These are phyloP conservation scores for Sprattus sprattus DNA, from an alignment of 2,113 vertebrate species.

Conservation along the genomic window DNA sequence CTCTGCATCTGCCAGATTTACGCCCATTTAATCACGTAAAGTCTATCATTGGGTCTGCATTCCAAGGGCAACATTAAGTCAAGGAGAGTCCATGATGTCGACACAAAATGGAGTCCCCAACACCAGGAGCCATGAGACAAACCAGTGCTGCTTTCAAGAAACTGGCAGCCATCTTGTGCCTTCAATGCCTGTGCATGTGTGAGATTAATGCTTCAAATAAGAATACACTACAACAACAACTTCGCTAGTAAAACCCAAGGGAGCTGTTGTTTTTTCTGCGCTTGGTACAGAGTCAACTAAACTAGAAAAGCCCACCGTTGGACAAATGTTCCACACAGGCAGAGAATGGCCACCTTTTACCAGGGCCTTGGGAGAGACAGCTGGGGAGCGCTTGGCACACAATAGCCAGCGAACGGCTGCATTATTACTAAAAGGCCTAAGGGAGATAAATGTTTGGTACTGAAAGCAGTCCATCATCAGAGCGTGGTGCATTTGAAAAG, in stretches of 20 bases:
- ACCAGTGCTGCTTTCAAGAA: background rate
- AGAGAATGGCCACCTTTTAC: background rate
- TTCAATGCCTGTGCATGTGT: background rate
- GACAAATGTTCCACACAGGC: background rate
- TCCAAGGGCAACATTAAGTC: background rate
- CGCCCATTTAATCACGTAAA: background rate
- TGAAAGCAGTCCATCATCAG: background rate
- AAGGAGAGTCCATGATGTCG: background rate
- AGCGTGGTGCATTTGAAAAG: background rate
- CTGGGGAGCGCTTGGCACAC: background rate
- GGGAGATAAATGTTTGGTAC: background rate
- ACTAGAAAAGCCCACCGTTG: background rate
- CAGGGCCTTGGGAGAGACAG: background rate
- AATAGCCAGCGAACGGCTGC: background rate
- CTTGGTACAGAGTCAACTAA: background rate
- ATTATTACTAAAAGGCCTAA: background rate
- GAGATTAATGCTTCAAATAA: constrained; percentile 4
- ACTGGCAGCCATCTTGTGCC: background rate
- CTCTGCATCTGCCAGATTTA: background rate
- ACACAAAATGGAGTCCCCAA: constrained; percentile 1
- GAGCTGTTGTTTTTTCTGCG: background rate
- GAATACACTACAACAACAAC: background rate
- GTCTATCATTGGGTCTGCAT: background rate
- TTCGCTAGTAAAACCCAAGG: background rate
- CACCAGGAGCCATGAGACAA: background rate